A percentile compares a stretch with the other conserved stretches of the same genome.
phyloP scores from a whole-genome alignment of 2,888 invertebrate genomes.

The Plemyria rubiginata region DNA sequence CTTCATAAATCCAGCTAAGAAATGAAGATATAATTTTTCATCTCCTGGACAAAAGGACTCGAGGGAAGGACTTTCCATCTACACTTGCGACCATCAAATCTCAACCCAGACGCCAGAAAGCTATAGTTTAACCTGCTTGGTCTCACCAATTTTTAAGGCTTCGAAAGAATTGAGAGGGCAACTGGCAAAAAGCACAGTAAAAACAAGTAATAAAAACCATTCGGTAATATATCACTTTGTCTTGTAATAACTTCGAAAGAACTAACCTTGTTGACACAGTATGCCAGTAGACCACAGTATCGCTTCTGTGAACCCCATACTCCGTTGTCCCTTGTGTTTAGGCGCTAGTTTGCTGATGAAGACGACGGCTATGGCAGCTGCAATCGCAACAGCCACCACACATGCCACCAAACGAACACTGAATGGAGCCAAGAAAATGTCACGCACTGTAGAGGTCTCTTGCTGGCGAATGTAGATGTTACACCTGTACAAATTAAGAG shows the following conservation, averaged over 20 bases:
- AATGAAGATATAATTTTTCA: too few species aligned
- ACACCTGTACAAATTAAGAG: constrained; percentile 66
- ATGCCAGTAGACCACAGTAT: constrained; percentile 86
- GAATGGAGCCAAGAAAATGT: constrained; percentile 87
- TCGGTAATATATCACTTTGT: background rate
- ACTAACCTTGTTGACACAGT: constrained; percentile 86
- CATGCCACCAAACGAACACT: constrained; percentile 81
- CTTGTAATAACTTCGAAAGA: background rate
- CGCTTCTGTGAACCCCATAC: constrained; percentile 80
- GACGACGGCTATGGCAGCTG: constrained; percentile 79
- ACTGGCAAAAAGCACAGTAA: too few species aligned
- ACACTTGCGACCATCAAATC: too few species aligned
- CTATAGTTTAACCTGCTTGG: too few species aligned
- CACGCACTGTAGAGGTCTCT: constrained; percentile 85
- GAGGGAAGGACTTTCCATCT: too few species aligned
- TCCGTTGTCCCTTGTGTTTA: constrained; percentile 56
- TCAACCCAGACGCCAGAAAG: too few species aligned
- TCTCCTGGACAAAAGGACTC: too few species aligned
- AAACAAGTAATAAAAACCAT: background rate
- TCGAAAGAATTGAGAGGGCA: too few species aligned
- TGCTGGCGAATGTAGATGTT: constrained; percentile 87
- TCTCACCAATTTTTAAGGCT: too few species aligned
- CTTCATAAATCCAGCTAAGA: too few species aligned
- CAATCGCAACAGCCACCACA: constrained; percentile 79
- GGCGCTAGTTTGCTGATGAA: constrained; percentile 79